Base-by-base conservation (phyloP, 2,113 vertebrate genomes). In the Alexandromys fortis region DNA sequence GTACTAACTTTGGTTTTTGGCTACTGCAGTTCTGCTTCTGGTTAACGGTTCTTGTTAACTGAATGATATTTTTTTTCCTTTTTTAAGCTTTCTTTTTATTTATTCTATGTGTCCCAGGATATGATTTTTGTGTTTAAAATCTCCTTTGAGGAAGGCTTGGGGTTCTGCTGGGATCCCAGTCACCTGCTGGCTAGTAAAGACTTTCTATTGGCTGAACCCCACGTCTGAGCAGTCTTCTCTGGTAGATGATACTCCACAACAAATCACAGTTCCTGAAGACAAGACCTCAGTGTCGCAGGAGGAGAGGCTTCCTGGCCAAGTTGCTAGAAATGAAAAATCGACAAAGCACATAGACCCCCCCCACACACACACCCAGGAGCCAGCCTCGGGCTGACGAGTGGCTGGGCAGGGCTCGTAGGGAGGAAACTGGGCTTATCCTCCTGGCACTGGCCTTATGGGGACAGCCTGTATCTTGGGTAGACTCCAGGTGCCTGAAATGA, bases 401-500 rank as follows among this genome's bases (percentile, higher is more conserved):
- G 14, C 2, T 24, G 19, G 24, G 33, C 1, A n/a, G n/a, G 88
- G 26, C n/a, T 22, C 13, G 2, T 24, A 4, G 30, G 10, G 33
- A 30, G 3, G n/a, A 22, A 10, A 42, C 0, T 3, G 47, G 28
- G 49, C 5, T 72, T 22, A 19, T 49, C 21, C 12, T n/a, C 21
- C 35, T 3, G 47, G 76, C 0, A 0, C 19, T 16, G 49, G 11
- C 45, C 24, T 4, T 0, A 5, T 0, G 7, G 26, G 17, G 38
- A 17, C 22, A 30, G 8, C 58, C 2, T 28, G 24, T 2, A 11
- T 14, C 61, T 65, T 24, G 52, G 24, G 12, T 26, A 38, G 45
- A 61, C 38, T 76, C 58, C 7, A 1, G 21, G 11, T 21, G 0
- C 1, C 21, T 16, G 3, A 4, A 49, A n/a, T 2, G 12, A 42